Percentiles rank a stretch among this genome's conserved stretches.
Evolutionary conservation across 2,888 invertebrate species (phyloP).

Genomic region (Aproaerema taeniolella): DNA sequence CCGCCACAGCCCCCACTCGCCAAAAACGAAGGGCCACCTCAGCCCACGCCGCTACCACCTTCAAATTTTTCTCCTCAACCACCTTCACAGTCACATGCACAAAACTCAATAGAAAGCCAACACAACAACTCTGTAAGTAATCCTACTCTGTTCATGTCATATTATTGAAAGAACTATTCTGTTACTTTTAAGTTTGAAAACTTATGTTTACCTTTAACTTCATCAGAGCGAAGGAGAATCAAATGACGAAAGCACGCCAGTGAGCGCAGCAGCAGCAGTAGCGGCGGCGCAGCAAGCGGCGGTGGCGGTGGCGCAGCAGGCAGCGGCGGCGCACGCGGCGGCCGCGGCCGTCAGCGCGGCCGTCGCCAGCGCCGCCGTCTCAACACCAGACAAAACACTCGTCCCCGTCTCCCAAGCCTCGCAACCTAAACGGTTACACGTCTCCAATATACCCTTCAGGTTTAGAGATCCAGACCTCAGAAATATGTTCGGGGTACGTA

Average conservation of each 20-base stretch:
- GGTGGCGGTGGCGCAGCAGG: constrained; percentile 57
- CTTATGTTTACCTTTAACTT: no score
- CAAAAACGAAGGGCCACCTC: constrained; percentile 74
- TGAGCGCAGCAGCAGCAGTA: constrained; percentile 63
- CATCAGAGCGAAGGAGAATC: constrained; percentile 70
- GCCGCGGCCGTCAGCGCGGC: constrained; percentile 53
- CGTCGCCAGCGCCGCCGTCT: constrained; percentile 45
- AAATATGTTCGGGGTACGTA: constrained; percentile 98
- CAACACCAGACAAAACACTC: constrained; percentile 68
- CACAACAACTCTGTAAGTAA: constrained; percentile 63
- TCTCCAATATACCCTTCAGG: constrained; percentile 99
- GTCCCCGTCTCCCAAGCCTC: constrained; percentile 70
- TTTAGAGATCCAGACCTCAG: constrained; percentile 99
- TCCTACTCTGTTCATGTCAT: no score
- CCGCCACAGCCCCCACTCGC: constrained; percentile 64
- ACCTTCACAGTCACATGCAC: constrained; percentile 54
- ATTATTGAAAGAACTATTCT: no score
- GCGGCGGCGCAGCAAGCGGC: constrained; percentile 55
- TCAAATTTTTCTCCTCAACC: constrained; percentile 69
- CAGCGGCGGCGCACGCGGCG: constrained; percentile 70
- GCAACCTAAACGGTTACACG: constrained; percentile 97
- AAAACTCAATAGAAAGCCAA: constrained; percentile 80
- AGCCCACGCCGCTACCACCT: constrained; percentile 59
- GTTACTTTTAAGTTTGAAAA: no score
- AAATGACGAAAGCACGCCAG: constrained; percentile 73